Conservation (phyloP, 2,113 vertebrate genomes). For the Rafetus swinhoei region DNA sequence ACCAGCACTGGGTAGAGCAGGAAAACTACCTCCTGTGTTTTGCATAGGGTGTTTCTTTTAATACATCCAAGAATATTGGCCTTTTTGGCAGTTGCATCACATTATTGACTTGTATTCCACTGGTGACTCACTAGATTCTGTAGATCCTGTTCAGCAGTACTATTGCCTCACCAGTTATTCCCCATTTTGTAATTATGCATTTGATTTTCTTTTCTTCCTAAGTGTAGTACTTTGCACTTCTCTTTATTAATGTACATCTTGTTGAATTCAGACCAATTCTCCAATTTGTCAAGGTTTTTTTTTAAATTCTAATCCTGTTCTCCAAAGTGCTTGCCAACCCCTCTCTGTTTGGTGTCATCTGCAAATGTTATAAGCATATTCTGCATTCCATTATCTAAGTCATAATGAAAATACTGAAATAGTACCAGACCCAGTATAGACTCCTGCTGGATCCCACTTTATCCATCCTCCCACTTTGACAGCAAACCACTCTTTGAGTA, state of each 20-base stretch:
- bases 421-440: neutral
- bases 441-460: neutral
- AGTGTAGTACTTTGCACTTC: no score
- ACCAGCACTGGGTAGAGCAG: no score
- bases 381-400: neutral
- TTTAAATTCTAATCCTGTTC: no score
- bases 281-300: no score
- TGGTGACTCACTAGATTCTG: neutral
- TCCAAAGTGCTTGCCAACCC: no score
- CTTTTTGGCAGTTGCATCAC: neutral
- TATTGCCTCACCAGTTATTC: neutral
- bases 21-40: no score
- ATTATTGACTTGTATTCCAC: neutral
- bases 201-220: no score
- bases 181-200: no score
- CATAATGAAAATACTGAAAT: neutral
- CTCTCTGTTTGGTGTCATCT: no score
- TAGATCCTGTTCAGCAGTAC: neutral
- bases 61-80: neutral
- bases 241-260: no score
- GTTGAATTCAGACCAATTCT: no score
- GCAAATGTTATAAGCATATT: no score
- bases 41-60: neutral
- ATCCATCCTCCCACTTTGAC: neutral
- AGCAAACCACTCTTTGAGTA: neutral